phyloP scores from a whole-genome alignment of 1,140 invertebrate genomes.

The Microplitis demolitor region DNA sequence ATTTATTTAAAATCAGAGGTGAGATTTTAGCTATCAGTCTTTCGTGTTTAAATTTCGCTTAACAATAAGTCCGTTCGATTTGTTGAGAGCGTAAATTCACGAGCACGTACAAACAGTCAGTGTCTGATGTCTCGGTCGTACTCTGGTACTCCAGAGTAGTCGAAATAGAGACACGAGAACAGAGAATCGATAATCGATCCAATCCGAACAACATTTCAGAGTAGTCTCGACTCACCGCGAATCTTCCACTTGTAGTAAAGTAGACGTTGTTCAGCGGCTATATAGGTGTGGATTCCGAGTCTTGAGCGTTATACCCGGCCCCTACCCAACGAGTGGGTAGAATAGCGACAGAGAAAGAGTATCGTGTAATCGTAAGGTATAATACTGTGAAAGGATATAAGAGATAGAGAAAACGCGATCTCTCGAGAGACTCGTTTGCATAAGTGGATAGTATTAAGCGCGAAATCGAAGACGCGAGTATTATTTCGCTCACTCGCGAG shows the following conservation, averaged over 20 bases:
- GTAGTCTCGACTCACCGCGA: not conserved
- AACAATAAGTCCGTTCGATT: too few relatives aligned
- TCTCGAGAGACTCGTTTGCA: slow-evolving; percentile 22
- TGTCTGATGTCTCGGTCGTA: too few relatives aligned
- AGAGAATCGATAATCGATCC: not conserved
- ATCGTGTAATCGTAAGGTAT: not conserved
- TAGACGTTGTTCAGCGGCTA: not conserved
- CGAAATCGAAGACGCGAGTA: slow-evolving; percentile 19
- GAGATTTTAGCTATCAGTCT: too few relatives aligned
- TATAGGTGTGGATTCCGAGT: not conserved
- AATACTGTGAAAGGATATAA: not conserved
- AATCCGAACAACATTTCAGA: not conserved
- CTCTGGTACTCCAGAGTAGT: too few relatives aligned
- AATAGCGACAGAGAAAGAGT: not conserved
- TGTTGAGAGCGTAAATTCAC: too few relatives aligned
- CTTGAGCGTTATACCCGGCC: not conserved
- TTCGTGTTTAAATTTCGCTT: too few relatives aligned
- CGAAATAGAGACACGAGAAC: too few relatives aligned
- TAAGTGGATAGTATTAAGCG: slow-evolving; percentile 25
- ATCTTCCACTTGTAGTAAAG: not conserved
- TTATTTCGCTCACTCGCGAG: not conserved
- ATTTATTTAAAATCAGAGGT: too few relatives aligned
- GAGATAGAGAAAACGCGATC: slow-evolving; percentile 1
- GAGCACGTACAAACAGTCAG: too few relatives aligned
- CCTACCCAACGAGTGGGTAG: not conserved